Evolutionary conservation across 2,797 vertebrate genomes (phyloP).

Genomic region (Sternotherus odoratus): DNA sequence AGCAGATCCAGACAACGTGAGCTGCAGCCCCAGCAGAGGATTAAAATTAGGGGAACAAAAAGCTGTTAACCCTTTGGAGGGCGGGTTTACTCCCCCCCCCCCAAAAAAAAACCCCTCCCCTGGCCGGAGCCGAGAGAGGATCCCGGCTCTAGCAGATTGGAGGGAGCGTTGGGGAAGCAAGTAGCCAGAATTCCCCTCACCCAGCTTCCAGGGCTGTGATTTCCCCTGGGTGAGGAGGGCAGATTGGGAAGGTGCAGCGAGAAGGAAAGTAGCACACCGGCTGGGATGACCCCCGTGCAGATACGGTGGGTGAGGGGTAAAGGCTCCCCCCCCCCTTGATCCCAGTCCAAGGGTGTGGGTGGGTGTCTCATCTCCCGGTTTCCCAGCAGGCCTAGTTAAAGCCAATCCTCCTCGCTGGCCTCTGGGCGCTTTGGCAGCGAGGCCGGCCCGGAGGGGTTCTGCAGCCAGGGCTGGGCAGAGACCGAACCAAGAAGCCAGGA

Average conservation of each 20-base stretch:
- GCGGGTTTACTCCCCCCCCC: conserved; percentile 49
- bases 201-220: not conserved
- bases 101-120: not conserved
- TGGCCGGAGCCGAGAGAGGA: not conserved
- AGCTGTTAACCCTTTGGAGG: conserved; percentile 87
- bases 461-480: too few relatives aligned
- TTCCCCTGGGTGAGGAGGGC: not conserved
- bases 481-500: too few relatives aligned
- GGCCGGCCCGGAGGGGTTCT: too few relatives aligned
- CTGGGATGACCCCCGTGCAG: too few relatives aligned
- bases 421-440: too few relatives aligned
- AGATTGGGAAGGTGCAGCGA: not conserved
- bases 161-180: not conserved
- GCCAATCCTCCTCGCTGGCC: too few relatives aligned
- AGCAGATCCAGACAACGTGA: conserved; percentile 90
- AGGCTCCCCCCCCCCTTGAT: too few relatives aligned
- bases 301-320: not conserved
- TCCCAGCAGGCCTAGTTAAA: too few relatives aligned
- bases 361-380: too few relatives aligned
- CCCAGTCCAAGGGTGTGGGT: too few relatives aligned
- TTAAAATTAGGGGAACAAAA: conserved; percentile 91
- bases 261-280: not conserved
- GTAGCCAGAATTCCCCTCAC: not conserved
- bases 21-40: conserved; percentile 90
- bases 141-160: not conserved